These are phyloP conservation scores for Cherax destructor DNA, from an alignment of 1,140 invertebrate genomes.

Conservation along the genomic window DNA sequence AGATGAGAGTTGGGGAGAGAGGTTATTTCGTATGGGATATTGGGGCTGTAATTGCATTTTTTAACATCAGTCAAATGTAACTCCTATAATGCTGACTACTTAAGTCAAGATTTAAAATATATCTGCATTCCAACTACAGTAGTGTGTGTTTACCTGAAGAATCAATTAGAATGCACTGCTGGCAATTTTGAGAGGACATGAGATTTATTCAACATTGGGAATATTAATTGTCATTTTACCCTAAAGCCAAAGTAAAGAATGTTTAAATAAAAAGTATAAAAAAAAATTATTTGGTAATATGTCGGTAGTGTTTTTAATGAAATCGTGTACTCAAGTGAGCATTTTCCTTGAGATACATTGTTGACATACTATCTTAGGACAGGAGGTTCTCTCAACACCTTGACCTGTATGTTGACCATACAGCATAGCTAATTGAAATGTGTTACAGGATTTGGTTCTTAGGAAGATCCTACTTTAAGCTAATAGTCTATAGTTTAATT, in stretches of 20 bases:
- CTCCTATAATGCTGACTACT: neutral
- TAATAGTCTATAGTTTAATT: too few species aligned
- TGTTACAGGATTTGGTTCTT: neutral
- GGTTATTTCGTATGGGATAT: neutral
- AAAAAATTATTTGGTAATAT: neutral
- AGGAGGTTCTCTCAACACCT: neutral
- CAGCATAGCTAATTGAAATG: neutral
- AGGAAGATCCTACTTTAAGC: too few species aligned
- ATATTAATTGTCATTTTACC: slow-evolving; percentile 3
- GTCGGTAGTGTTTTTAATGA: neutral
- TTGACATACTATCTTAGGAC: neutral
- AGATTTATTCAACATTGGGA: neutral
- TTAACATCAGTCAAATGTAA: neutral
- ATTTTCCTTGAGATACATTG: neutral
- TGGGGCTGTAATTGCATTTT: neutral
- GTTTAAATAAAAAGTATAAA: neutral
- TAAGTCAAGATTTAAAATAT: slow-evolving; percentile 2
- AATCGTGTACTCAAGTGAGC: neutral
- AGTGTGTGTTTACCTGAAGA: neutral
- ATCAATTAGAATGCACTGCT: neutral
- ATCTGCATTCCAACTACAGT: neutral
- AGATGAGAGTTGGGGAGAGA: neutral
- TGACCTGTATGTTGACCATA: neutral
- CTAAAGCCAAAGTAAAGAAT: neutral
- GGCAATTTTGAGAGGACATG: neutral